Evolutionary conservation across 2,888 invertebrate species (phyloP).

Genomic region (Zeuzera pyrina): DNA sequence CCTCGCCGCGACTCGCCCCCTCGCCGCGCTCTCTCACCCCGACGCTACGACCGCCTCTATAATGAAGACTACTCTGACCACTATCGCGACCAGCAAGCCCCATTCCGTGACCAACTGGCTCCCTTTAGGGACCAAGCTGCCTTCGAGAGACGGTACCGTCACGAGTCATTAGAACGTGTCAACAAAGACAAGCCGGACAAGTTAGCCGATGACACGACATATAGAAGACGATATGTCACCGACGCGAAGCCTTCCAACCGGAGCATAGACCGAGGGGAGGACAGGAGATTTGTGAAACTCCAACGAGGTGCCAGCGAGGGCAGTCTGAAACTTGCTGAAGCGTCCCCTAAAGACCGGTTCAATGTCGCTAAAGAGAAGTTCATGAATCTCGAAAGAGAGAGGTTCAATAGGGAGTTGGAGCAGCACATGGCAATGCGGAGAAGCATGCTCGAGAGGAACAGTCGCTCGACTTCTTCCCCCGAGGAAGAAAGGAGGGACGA

Average conservation of each 20-base stretch:
- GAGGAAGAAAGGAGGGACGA: constrained; percentile 67
- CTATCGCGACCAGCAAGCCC: constrained; percentile 49
- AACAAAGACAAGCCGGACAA: constrained; percentile 53
- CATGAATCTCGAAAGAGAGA: constrained; percentile 82
- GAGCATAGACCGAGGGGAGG: constrained; percentile 60
- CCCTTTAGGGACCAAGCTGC: constrained; percentile 51
- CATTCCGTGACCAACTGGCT: constrained; percentile 53
- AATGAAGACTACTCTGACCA: constrained; percentile 32
- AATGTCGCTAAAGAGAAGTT: constrained; percentile 91
- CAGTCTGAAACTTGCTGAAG: constrained; percentile 52
- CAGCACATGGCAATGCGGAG: constrained; percentile 66
- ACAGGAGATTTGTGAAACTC: constrained; percentile 55
- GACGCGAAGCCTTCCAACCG: constrained; percentile 61
- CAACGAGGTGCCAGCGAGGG: constrained; percentile 61
- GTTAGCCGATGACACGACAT: constrained; percentile 42
- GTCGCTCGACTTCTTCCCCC: constrained; percentile 70
- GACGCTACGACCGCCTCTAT: constrained; percentile 26
- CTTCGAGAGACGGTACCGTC: constrained; percentile 57
- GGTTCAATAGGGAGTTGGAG: constrained; percentile 71
- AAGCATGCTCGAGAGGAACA: constrained; percentile 65
- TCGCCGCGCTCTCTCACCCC: constrained; percentile 38
- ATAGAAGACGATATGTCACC: constrained; percentile 64
- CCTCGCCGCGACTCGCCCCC: constrained; percentile 29
- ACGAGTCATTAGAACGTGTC: constrained; percentile 52
- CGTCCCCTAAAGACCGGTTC: constrained; percentile 83